Evolutionary conservation across 2,797 vertebrate genomes (phyloP).

Genomic region (Onychomys leucogaster): DNA sequence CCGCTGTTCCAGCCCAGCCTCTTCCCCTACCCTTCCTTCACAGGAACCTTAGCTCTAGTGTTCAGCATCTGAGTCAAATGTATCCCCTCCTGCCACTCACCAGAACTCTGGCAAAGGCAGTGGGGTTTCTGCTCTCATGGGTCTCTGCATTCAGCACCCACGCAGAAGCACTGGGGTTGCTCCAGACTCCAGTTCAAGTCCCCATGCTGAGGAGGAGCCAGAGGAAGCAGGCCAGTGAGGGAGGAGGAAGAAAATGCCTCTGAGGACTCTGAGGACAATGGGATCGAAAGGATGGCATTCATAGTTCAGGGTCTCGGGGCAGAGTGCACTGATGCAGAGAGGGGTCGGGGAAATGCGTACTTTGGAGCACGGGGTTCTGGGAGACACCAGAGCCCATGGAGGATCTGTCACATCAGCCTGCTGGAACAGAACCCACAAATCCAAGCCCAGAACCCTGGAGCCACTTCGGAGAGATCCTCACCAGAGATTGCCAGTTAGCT

Average conservation of each 20-base stretch:
- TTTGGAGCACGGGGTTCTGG: not conserved
- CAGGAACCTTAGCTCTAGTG: not conserved
- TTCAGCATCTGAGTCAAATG: not conserved
- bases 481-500: not conserved
- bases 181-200: not conserved
- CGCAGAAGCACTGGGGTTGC: not conserved
- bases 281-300: not conserved
- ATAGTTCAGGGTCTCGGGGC: not conserved
- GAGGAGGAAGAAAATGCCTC: not conserved
- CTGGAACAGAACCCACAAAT: constrained; percentile 21
- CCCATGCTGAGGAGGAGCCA: not conserved
- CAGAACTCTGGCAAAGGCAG: not conserved
- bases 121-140: not conserved
- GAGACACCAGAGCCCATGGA: not conserved
- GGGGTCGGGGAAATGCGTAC: not conserved
- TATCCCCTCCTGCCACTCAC: not conserved
- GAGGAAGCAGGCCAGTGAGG: not conserved
- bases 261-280: not conserved
- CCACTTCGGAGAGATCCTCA: not conserved
- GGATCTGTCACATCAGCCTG: not conserved
- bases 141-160: not conserved
- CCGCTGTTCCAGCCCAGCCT: not conserved
- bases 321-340: not conserved
- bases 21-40: not conserved
- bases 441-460: not conserved